These are phyloP conservation scores for Tenodera sinensis DNA, from an alignment of 2,888 invertebrate genomes.

Conservation along the genomic window DNA sequence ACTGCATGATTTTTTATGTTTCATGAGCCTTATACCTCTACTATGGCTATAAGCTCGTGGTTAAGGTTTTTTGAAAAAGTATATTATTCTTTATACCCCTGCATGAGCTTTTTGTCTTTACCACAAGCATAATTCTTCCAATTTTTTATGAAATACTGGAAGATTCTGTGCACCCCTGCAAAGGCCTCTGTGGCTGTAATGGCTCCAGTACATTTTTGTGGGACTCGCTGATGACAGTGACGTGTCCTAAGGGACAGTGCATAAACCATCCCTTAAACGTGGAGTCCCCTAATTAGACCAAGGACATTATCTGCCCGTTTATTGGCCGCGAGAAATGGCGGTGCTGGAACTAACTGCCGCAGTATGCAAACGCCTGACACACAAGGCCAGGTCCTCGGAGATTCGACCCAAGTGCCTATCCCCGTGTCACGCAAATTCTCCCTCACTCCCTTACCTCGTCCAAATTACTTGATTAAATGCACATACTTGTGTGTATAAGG, in stretches of 20 bases:
- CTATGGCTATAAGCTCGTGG: too few species aligned
- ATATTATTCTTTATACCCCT: too few species aligned
- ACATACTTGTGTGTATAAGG: too few species aligned
- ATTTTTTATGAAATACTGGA: not conserved
- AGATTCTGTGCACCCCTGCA: not conserved
- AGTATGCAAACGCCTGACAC: not conserved
- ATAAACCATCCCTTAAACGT: not conserved
- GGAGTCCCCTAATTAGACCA: not conserved
- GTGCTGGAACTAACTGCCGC: not conserved
- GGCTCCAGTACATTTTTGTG: not conserved
- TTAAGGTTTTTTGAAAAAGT: too few species aligned
- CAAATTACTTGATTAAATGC: too few species aligned
- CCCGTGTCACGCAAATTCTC: not conserved
- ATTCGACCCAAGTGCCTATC: not conserved
- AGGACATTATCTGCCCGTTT: not conserved
- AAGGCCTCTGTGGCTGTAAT: not conserved
- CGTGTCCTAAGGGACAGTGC: not conserved
- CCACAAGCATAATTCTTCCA: too few species aligned
- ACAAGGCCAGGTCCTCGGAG: not conserved
- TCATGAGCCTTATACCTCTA: too few species aligned
- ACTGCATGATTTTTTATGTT: too few species aligned
- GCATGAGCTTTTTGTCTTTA: too few species aligned
- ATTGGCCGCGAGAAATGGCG: not conserved
- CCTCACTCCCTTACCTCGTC: not conserved
- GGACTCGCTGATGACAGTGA: not conserved